Percentiles rank a stretch among this genome's conserved stretches.
Conservation (phyloP, 2,888 invertebrate species). For the Stenodera caucasica region DNA sequence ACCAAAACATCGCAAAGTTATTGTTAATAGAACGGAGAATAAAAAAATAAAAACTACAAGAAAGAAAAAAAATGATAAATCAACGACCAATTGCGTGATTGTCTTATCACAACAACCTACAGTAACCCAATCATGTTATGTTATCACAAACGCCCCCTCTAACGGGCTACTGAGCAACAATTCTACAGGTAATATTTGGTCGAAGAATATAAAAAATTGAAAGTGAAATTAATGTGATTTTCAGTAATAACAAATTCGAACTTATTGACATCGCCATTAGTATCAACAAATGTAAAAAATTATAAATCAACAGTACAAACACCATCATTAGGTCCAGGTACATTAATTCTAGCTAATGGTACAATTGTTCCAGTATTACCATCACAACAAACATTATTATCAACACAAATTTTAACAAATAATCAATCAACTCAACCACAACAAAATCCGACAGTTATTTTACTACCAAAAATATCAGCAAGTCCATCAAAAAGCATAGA, state of each 20-base stretch:
- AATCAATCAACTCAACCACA: conserved; percentile 30
- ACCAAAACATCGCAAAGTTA: conserved; percentile 33
- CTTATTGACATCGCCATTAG: conserved; percentile 43
- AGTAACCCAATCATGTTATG: conserved; percentile 35
- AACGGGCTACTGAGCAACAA: conserved; percentile 21
- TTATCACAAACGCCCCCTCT: conserved; percentile 34
- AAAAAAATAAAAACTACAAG: conserved; percentile 20
- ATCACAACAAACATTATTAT: conserved; percentile 29
- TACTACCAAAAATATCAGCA: conserved; percentile 21
- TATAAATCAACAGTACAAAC: conserved; percentile 22
- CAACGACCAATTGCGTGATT: conserved; percentile 33
- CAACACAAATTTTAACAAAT: conserved; percentile 31
- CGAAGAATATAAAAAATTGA: conserved; percentile 1
- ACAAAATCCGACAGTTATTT: conserved; percentile 35
- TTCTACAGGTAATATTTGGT: conserved; percentile 27
- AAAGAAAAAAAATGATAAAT: conserved; percentile 21
- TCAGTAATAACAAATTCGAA: conserved; percentile 45
- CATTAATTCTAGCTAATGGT: conserved; percentile 52
- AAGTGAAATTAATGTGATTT: conserved; percentile 12
- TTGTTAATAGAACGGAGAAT: conserved; percentile 17
- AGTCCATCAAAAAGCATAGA: conserved; percentile 5
- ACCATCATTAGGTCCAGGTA: conserved; percentile 49
- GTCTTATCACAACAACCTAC: conserved; percentile 34
- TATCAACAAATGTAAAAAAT: conserved; percentile 43
- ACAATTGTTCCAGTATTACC: conserved; percentile 49